Evolutionary conservation across 2,113 vertebrate genomes (phyloP).

Genomic region (Dermatemys mawii): DNA sequence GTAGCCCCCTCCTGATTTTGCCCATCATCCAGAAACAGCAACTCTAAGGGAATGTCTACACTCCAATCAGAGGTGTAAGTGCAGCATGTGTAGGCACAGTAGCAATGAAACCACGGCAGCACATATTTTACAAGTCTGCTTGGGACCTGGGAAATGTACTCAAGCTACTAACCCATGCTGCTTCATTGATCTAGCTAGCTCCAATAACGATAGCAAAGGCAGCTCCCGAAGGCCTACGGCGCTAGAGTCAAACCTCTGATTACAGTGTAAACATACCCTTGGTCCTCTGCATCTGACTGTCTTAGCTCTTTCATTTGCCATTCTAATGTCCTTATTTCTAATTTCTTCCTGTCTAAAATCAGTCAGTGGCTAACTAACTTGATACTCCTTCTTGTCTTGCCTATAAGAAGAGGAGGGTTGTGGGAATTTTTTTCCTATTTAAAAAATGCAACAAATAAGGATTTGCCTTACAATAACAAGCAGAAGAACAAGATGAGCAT

Average conservation of each 20-base stretch:
- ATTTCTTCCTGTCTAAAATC: neutral
- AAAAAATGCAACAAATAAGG: neutral
- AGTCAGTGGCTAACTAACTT: neutral
- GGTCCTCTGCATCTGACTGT: no score
- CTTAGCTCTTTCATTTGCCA: neutral
- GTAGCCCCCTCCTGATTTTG: neutral
- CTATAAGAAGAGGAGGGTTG: neutral
- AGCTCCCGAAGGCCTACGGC: no score
- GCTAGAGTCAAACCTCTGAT: no score
- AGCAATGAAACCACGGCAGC: no score
- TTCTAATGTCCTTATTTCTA: neutral
- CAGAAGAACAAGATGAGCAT: neutral
- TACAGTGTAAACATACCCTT: no score
- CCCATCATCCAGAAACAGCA: neutral
- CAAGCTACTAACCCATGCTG: no score
- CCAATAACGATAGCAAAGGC: no score
- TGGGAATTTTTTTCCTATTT: conserved; percentile 16
- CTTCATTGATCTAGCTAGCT: no score
- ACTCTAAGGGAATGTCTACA: neutral
- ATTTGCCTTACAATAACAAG: neutral
- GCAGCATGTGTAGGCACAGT: neutral
- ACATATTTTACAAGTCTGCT: no score
- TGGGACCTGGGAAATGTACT: no score
- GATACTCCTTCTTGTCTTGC: neutral
- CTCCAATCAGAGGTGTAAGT: neutral